Conservation (phyloP, 2,797 vertebrate species). For the Novumbra hubbsi region DNA sequence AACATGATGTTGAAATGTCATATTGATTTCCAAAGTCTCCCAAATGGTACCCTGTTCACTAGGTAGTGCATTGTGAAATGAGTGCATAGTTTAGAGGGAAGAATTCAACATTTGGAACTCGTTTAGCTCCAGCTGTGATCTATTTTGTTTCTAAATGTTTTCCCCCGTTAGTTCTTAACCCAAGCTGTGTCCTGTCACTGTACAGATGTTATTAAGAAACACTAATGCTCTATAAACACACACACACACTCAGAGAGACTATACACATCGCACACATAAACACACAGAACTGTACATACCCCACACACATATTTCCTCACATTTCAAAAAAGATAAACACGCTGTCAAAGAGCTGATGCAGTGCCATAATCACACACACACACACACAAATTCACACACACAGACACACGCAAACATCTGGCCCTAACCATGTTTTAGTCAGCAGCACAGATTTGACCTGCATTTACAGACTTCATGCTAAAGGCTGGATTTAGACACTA, state of each 20-base stretch:
- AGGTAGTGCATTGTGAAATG: background rate
- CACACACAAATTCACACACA: conserved; percentile 52
- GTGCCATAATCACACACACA: conserved; percentile 43
- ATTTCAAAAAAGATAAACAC: conserved; percentile 71
- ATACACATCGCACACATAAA: background rate
- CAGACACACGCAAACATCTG: conserved; percentile 52
- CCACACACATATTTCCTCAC: conserved; percentile 64
- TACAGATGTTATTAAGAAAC: background rate
- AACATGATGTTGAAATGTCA: background rate
- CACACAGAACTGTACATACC: conserved; percentile 13
- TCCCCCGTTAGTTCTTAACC: background rate
- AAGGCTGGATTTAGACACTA: no score
- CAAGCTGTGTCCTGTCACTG: no score
- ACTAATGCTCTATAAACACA: background rate
- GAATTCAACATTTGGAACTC: no score
- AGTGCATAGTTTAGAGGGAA: no score
- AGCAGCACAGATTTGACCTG: conserved; percentile 61
- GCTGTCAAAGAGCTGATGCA: conserved; percentile 44
- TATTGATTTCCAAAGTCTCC: background rate
- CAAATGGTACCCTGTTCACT: background rate
- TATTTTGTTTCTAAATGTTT: background rate
- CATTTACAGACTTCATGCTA: no score
- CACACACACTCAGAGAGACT: no score
- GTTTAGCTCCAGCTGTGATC: background rate
- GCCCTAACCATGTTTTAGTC: conserved; percentile 47